Conservation (phyloP, 2,113 vertebrate genomes). For the Tenrec ecaudatus region DNA sequence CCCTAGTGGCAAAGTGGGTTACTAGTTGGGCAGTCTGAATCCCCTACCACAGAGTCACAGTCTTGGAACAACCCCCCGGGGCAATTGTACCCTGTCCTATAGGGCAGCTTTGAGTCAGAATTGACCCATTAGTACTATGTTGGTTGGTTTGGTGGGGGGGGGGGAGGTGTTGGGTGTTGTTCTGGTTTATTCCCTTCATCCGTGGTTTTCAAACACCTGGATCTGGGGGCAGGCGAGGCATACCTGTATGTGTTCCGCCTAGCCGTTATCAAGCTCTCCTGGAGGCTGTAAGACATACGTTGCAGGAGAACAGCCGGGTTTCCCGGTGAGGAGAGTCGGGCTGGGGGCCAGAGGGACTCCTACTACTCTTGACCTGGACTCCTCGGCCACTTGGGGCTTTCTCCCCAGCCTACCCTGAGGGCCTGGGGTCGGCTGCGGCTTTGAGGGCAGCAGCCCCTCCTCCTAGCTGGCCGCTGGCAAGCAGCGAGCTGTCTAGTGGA, state of each 20-base stretch:
- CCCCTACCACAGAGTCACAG: no score
- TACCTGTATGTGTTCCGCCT: no score
- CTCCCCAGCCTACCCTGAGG: conserved; percentile 26
- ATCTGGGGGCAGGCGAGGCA: background rate
- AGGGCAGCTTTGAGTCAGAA: no score
- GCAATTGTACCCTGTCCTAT: no score
- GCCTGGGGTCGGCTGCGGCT: background rate
- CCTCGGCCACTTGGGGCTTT: background rate
- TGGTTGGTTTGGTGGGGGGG: no score
- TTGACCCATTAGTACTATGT: no score
- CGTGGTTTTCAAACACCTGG: background rate
- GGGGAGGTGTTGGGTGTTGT: no score
- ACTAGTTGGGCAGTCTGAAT: no score
- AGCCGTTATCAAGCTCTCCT: background rate
- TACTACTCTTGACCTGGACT: background rate
- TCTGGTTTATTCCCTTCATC: no score
- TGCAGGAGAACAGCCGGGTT: background rate
- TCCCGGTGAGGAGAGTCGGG: background rate
- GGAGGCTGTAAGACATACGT: background rate
- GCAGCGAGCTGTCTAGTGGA: conserved; percentile 44
- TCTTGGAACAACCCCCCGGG: no score
- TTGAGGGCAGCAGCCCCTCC: background rate
- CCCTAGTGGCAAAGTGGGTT: no score
- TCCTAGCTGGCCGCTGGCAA: background rate
- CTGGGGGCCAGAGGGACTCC: accelerated